A percentile compares a stretch with the other conserved stretches of the same genome.
phyloP scores from a whole-genome alignment of 2,113 vertebrate species.

The Hystrix cristata region DNA sequence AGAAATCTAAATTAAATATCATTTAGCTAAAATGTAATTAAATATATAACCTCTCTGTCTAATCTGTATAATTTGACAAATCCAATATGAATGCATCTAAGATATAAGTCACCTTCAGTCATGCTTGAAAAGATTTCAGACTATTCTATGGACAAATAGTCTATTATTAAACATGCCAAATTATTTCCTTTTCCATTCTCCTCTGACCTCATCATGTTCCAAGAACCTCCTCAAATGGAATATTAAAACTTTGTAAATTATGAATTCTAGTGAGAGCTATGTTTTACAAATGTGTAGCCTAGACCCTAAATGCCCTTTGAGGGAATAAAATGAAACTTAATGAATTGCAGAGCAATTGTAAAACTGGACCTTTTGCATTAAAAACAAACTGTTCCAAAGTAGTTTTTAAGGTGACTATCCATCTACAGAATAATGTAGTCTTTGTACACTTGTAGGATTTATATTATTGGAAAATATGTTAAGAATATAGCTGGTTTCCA shows the following conservation, averaged over 20 bases:
- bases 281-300: constrained; percentile 42
- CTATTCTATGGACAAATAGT: constrained; percentile 43
- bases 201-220: constrained; percentile 55
- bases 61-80: constrained; percentile 19
- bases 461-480: not conserved
- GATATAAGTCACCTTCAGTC: constrained; percentile 42
- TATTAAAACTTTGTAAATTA: constrained; percentile 64
- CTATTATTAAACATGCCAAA: constrained; percentile 57
- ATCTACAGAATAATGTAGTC: not conserved
- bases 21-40: constrained; percentile 31
- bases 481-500: constrained; percentile 18
- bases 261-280: constrained; percentile 50
- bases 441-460: constrained; percentile 19
- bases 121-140: constrained; percentile 61
- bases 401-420: constrained; percentile 21
- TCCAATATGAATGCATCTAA: not conserved
- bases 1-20: constrained; percentile 45
- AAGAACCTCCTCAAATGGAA: constrained; percentile 59
- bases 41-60: not conserved
- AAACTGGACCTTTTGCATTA: constrained; percentile 41
- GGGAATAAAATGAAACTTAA: constrained; percentile 64
- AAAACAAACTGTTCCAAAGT: constrained; percentile 22
- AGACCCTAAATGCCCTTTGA: constrained; percentile 56
- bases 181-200: constrained; percentile 47
- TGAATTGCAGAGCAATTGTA: constrained; percentile 46